Base-by-base conservation (phyloP, 1,140 invertebrate genomes). In the Pristionchus pacificus region DNA sequence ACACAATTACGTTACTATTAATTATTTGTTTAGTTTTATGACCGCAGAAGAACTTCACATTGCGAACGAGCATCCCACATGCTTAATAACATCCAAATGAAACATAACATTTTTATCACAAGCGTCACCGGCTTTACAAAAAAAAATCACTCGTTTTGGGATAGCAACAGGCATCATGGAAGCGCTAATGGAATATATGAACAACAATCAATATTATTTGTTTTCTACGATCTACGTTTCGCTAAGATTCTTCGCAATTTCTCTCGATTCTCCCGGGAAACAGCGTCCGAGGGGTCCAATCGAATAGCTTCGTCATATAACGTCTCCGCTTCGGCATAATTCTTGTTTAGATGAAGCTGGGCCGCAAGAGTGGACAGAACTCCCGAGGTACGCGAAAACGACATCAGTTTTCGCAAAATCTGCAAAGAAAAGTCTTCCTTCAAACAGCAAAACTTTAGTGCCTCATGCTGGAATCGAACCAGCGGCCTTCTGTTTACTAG, bases 401-500 rank as follows among this genome's bases (percentile, higher is more conserved):
- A 49, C 6, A 49, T 19, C 38, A 49, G 19, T 10, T 49, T 6
- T 49, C 38, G 38, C 6, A 49, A 19, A 10, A 49, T 6, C 38
- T 49, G 38, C 6, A 49, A 49, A 49, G 38, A 6, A 49, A 49
- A 49, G 19, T 49, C 38, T 10, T 49, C n/a, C n/a, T n/a, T n/a
- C n/a, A n/a, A n/a, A n/a, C n/a, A 10, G 38, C 38, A 49, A 49
- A 49, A 49, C 38, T 10, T 49, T 49, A 19, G 38, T 77, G 73
- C 76, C 76, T 77, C 73, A 77, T 77, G 76, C 76, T 77, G 76
- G 76, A 77, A 77, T 77, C 76, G 76, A 77, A 77, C 76, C 76
- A 77, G 76, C 76, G 76, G 75, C 76, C 76, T 77, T 75, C 76
- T 77, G 76, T 77, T 77, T 77, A 77, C 76, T 77, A 77, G 76